Evolutionary conservation across 2,888 invertebrate species (phyloP).

Genomic region (Pristionchus maxplancki): DNA sequence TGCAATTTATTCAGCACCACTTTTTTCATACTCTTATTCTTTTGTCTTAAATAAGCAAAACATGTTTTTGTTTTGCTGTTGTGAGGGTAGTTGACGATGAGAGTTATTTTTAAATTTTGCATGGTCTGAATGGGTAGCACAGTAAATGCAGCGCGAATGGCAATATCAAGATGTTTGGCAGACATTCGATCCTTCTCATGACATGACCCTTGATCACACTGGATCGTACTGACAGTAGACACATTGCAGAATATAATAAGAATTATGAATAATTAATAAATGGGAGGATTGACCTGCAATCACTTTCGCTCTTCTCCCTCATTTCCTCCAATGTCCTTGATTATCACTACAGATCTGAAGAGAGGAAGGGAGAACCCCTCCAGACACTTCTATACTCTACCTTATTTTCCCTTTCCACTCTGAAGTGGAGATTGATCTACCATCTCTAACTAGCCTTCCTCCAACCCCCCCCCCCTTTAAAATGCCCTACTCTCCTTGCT

Average conservation of each 20-base stretch:
- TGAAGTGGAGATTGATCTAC: conserved; percentile 4
- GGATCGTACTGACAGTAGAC: no score
- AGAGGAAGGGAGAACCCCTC: neutral
- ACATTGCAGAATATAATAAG: neutral
- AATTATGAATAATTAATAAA: neutral
- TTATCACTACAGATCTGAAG: conserved; percentile 24
- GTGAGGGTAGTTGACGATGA: no score
- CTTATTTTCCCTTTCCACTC: neutral
- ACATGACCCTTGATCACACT: no score
- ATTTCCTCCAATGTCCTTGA: neutral
- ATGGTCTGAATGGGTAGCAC: no score
- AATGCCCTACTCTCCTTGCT: neutral
- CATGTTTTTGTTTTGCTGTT: no score
- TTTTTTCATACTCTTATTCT: no score
- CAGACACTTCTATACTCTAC: neutral
- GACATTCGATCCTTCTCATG: no score
- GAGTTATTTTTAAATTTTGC: neutral
- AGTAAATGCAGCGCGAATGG: no score
- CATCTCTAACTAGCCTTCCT: conserved; percentile 26
- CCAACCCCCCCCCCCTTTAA: neutral
- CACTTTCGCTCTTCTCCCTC: conserved; percentile 17
- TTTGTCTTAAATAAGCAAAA: no score
- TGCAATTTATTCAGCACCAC: no score
- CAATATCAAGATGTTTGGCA: no score
- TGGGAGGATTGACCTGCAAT: conserved; percentile 30